These are phyloP conservation scores for Synanceia verrucosa DNA, from an alignment of 2,797 vertebrate genomes.

Conservation along the genomic window DNA sequence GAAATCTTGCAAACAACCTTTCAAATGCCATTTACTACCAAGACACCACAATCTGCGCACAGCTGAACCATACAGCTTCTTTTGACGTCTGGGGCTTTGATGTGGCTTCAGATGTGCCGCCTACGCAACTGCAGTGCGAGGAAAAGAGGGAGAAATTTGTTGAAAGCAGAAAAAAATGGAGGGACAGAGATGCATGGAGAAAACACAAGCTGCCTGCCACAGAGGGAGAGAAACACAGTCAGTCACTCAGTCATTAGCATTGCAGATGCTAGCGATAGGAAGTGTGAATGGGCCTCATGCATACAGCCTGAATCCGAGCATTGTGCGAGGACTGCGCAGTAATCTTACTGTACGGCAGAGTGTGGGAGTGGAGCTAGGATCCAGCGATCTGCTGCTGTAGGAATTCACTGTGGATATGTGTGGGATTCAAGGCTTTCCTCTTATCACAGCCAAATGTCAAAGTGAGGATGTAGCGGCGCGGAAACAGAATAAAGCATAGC, in stretches of 20 bases:
- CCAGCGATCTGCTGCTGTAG: conserved; percentile 70
- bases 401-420: conserved; percentile 81
- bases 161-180: conserved; percentile 37
- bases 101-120: conserved; percentile 58
- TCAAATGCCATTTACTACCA: conserved; percentile 53
- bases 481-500: conserved; percentile 82
- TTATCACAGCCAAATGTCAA: conserved; percentile 85
- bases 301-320: conserved; percentile 75
- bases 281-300: conserved; percentile 81
- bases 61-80: conserved; percentile 65
- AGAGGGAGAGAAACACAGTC: conserved; percentile 57
- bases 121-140: conserved; percentile 52
- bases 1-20: conserved; percentile 51
- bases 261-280: conserved; percentile 85
- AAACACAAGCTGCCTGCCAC: conserved; percentile 51
- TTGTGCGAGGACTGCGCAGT: conserved; percentile 63
- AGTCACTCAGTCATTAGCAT: conserved; percentile 81
- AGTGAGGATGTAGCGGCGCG: conserved; percentile 79
- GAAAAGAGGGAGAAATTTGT: conserved; percentile 45
- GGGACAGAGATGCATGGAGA: conserved; percentile 61
- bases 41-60: conserved; percentile 59
- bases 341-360: conserved; percentile 58
- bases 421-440: conserved; percentile 84
- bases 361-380: conserved; percentile 81
- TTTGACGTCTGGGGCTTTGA: conserved; percentile 69